Conservation (phyloP, 2,113 vertebrate species). For the Epinephelus moara region DNA sequence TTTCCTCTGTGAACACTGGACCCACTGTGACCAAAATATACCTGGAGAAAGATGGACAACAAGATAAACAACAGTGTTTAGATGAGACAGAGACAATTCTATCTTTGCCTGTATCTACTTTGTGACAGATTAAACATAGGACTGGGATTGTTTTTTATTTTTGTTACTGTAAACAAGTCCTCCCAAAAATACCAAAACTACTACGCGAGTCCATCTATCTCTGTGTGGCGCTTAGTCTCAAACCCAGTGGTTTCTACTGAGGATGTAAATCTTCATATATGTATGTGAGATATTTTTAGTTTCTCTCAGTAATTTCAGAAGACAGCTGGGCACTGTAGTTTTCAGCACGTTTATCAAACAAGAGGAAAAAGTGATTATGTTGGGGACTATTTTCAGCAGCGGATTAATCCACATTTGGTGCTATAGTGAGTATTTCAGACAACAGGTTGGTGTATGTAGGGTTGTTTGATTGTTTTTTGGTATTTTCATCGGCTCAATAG, state of each 20-base stretch:
- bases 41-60: constrained; percentile 71
- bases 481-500: too few species aligned
- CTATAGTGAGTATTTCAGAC: background rate
- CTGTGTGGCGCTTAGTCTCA: background rate
- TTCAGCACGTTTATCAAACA: background rate
- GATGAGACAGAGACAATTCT: background rate
- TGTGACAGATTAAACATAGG: background rate
- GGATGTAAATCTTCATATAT: too few species aligned
- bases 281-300: too few species aligned
- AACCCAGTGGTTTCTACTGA: background rate
- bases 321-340: background rate
- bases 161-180: too few species aligned
- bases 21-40: constrained; percentile 96
- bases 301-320: too few species aligned
- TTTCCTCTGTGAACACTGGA: constrained; percentile 96
- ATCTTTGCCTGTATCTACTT: too few species aligned
- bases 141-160: too few species aligned
- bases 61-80: too few species aligned
- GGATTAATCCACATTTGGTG: background rate
- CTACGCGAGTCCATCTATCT: too few species aligned
- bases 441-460: background rate
- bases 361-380: background rate
- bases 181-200: background rate
- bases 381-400: background rate
- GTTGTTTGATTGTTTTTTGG: background rate